Evolutionary conservation across 1,140 invertebrate species (phyloP), one percentile per base, ranked within the genome.

Genomic region (Rhizoglyphus robini): DNA sequence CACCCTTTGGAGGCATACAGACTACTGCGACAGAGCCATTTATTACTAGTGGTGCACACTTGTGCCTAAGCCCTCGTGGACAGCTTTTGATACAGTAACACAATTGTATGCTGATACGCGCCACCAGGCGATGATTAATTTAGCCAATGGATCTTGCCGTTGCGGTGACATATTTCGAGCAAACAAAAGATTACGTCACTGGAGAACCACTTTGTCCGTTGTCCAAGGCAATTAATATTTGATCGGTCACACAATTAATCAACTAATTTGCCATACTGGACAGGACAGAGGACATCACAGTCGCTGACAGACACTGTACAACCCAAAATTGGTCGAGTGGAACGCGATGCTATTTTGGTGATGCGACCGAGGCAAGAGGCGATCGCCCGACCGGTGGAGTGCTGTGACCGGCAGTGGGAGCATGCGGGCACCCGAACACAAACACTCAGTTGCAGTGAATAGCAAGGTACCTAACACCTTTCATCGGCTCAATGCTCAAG

Each of bases 191-290:
- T 54, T 54, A 54, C 15, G 23, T 18, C 36, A 41, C 36, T 41
- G 36, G 41, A 46, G 41, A 11, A 5, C 23, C 15, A 23, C 51
- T 15, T 32, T 54, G 51, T 41, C 36, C 36, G 8, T 5, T 54
- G 51, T 54, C 51, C 51, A 15, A 8, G 51, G 23, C 23, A 54
- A 54, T 54, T 54, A 54, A 54, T 54, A 54, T 54, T 54, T 54
- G 51, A 54, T 54, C 23, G 18, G 18, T 54, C 51, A 23, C 8
- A 54, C 51, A 54, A 54, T 54, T 54, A 54, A 54, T 54, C 51
- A 54, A 54, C 23, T 54, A 54, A 41, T 41, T 41, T 41, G 36
- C n/a, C n/a, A n/a, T n/a, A n/a, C n/a, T n/a, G n/a, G n/a, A n/a
- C n/a, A n/a, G n/a, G n/a, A n/a, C n/a, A n/a, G n/a, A n/a, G n/a